These are phyloP conservation scores for Lutjanus campechanus DNA, from an alignment of 2,797 vertebrate genomes.

Conservation along the genomic window DNA sequence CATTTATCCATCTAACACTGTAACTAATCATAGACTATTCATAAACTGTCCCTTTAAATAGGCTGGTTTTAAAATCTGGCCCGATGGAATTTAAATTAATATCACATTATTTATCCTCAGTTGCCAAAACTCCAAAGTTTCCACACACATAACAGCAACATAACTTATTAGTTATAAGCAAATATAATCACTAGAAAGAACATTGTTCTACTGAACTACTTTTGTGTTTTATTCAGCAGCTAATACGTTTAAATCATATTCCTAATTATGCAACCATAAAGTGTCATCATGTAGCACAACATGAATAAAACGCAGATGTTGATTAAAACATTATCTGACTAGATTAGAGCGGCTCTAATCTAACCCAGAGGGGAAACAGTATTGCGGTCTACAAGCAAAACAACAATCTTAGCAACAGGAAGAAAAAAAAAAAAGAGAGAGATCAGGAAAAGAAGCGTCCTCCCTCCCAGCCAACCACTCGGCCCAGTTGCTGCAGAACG, in stretches of 20 bases:
- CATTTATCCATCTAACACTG: no score
- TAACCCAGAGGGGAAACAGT: constrained; percentile 57
- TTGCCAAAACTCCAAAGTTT: not conserved
- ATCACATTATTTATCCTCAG: constrained; percentile 5
- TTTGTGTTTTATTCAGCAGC: constrained; percentile 28
- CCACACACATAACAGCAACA: not conserved
- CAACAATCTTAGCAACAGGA: constrained; percentile 52
- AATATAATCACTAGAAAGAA: constrained; percentile 27
- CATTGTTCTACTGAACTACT: constrained; percentile 9
- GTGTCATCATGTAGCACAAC: constrained; percentile 54
- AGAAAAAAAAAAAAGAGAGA: not conserved
- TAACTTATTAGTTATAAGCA: not conserved
- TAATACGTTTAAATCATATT: constrained; percentile 50
- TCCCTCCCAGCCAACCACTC: constrained; percentile 50
- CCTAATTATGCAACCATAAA: constrained; percentile 59
- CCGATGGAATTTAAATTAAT: not conserved
- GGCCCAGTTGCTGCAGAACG: constrained; percentile 56
- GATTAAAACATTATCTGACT: constrained; percentile 76
- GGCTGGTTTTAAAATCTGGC: no score
- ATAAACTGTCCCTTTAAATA: no score
- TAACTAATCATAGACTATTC: no score
- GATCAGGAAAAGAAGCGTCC: constrained; percentile 34
- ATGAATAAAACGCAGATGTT: constrained; percentile 69
- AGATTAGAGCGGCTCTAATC: constrained; percentile 70
- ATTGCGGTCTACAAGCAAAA: constrained; percentile 54